Base-by-base conservation (phyloP, 2,113 vertebrate genomes). In the Mola mola region DNA sequence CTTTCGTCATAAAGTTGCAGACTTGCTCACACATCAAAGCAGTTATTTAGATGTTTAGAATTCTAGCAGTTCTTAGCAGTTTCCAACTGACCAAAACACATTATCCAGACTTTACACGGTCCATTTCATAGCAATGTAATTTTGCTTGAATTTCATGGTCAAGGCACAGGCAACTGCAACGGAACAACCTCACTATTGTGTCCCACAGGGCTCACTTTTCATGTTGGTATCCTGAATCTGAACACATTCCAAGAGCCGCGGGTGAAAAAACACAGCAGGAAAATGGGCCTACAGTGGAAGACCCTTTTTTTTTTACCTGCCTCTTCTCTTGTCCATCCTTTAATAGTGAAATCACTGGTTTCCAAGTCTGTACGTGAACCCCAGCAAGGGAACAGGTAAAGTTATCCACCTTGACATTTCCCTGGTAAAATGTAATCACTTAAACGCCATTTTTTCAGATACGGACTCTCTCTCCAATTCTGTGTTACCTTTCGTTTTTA, bases 281-380 rank as follows among this genome's bases (percentile, higher is more conserved):
- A 64, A 81, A 67, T 36, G 66, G 31, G n/a, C 37, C 34, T 56
- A 10, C 51, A 78, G 47, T 56, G 50, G 49, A 57, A 71, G 66
- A 4, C 40, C 50, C n/a, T n/a, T 44, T 59, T 41, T 25, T 42
- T 57, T 70, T 34, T 13, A 34, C 26, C 11, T 8, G 1, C 49
- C 21, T 51, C 62, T 48, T 29, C 44, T 50, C 63, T 63, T 59
- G 55, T 78, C 61, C 46, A 44, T 52, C 68, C 64, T 63, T 78
- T 86, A 82, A 72, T 66, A 60, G 74, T 66, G 72, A 72, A 88
- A 87, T 78, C 75, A 78, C 63, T 37, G 51, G 64, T 77, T 85
- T 84, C 75, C 79, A 81, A 71, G 66, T 76, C 66, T 66, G 66
- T 21, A 28, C 47, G 58, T 42, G 52, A 68, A 66, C 36, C 64